phyloP scores from a whole-genome alignment of 2,113 vertebrate genomes.

The Pteruthius melanotis region DNA sequence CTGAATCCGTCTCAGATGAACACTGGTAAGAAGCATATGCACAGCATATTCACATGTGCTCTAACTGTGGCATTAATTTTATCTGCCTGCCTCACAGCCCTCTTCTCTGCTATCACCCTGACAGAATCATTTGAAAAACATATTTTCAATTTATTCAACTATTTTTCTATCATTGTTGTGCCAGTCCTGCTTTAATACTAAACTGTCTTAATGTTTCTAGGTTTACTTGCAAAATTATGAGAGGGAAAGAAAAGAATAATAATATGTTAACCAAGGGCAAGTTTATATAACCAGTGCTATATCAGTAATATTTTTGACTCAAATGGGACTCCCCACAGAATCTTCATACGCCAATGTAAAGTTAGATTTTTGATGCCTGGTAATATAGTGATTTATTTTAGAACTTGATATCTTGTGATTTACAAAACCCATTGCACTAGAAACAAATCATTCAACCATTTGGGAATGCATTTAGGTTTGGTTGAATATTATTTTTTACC shows the following conservation, averaged over 20 bases:
- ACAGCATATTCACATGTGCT: not conserved
- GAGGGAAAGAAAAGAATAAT: constrained; percentile 32
- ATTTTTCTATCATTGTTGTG: not conserved
- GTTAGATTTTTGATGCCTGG: constrained; percentile 26
- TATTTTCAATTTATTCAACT: not conserved
- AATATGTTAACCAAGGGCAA: constrained; percentile 5
- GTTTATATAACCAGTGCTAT: constrained; percentile 11
- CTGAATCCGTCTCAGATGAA: not conserved
- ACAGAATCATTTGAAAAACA: not conserved
- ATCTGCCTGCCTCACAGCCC: not conserved
- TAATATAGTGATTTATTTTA: constrained; percentile 21
- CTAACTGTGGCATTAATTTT: not conserved
- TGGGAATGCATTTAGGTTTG: not conserved
- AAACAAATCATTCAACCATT: constrained; percentile 10
- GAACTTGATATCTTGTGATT: constrained; percentile 31
- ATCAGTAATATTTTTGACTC: constrained; percentile 4
- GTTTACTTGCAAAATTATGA: not conserved
- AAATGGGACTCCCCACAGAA: not conserved
- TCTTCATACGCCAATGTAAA: constrained; percentile 5
- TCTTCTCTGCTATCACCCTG: not conserved
- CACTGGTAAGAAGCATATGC: not conserved
- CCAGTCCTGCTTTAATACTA: not conserved
- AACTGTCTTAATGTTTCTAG: not conserved
- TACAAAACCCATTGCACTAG: not conserved
- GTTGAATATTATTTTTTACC: not conserved